Conservation (phyloP, 37 sponge, comb jelly and placozoan species). For the Mnemiopsis leidyi region DNA sequence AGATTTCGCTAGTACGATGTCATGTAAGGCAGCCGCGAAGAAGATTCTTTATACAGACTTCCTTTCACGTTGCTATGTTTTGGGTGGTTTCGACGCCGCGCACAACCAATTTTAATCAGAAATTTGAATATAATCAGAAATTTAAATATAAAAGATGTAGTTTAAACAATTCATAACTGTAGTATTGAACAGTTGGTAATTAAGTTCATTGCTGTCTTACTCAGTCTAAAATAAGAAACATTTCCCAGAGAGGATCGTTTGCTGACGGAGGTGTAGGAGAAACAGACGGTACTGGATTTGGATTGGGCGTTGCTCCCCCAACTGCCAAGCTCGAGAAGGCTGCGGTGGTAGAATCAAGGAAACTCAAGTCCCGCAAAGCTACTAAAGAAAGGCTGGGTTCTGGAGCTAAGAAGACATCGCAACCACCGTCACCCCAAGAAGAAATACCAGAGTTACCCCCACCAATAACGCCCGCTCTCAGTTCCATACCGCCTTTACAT, state of each 20-base stretch:
- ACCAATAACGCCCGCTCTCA: slow-evolving; percentile 52
- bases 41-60: neutral
- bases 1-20: too few relatives aligned
- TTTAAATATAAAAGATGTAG: too few relatives aligned
- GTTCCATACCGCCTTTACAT: slow-evolving; percentile 58
- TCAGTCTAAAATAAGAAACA: too few relatives aligned
- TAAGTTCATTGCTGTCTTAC: too few relatives aligned
- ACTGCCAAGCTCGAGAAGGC: slow-evolving; percentile 59
- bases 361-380: slow-evolving; percentile 32
- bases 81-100: neutral
- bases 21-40: neutral
- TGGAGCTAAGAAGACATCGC: neutral
- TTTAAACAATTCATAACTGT: too few relatives aligned
- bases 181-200: too few relatives aligned
- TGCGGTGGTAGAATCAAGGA: slow-evolving; percentile 39
- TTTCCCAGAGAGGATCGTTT: slow-evolving; percentile 27
- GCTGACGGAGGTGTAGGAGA: slow-evolving; percentile 44
- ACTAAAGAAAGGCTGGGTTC: slow-evolving; percentile 47
- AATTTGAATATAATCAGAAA: too few relatives aligned
- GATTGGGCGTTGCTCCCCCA: slow-evolving; percentile 18
- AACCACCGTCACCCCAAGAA: slow-evolving; percentile 46
- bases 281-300: slow-evolving; percentile 56
- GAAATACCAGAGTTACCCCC: slow-evolving; percentile 38
- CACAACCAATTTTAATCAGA: too few relatives aligned
- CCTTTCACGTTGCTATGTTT: slow-evolving; percentile 26